Base-by-base conservation (phyloP, 1,140 invertebrate genomes). In the Drosophila rhopaloa region DNA sequence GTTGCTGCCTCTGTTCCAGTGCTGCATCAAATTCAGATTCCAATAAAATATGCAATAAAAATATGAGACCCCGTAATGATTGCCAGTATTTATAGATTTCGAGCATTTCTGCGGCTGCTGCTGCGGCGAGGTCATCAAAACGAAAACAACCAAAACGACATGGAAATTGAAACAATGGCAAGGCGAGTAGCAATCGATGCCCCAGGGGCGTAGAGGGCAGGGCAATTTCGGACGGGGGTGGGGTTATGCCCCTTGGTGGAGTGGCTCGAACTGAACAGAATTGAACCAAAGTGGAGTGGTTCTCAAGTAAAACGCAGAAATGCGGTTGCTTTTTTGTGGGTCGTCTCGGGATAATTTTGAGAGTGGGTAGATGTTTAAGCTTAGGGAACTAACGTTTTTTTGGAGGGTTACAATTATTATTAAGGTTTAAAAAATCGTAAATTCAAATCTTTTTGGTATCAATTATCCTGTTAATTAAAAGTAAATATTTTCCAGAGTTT, bases 41-140 rank as follows among this genome's bases (percentile, higher is more conserved):
- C 43, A 67, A 81, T 84, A 77, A 82, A 88, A 89, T 88, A 88
- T 83, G 84, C 83, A 79, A 86, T 86, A 86, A 86, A 79, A 86
- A 83, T 83, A 67, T 88, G 83, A 86, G 53, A 85, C 73, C 72
- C 57, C 38, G 32, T 80, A 76, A 75, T 75, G 72, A 70, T 80
- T 81, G 75, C 76, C 58, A 68, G 81, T 75, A 77, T 88, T 86
- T 86, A 88, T 82, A 86, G 83, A 73, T 72, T 77, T 55, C 38
- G 27, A 67, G 60, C 76, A 60, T 56, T 63, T 66, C 58, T 53
- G 48, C 48, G 59, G 47, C 59, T 24, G 46, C 56, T 59, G 41
- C 41, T 32, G 51, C 37, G 55, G 62, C 79, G 82, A 79, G 83
- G 79, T 86, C 83, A 86, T 88, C 83, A 88, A 76, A 82, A 86